Base-by-base conservation (phyloP, 2,797 vertebrate species). In the Stomatorhinus walkeri region DNA sequence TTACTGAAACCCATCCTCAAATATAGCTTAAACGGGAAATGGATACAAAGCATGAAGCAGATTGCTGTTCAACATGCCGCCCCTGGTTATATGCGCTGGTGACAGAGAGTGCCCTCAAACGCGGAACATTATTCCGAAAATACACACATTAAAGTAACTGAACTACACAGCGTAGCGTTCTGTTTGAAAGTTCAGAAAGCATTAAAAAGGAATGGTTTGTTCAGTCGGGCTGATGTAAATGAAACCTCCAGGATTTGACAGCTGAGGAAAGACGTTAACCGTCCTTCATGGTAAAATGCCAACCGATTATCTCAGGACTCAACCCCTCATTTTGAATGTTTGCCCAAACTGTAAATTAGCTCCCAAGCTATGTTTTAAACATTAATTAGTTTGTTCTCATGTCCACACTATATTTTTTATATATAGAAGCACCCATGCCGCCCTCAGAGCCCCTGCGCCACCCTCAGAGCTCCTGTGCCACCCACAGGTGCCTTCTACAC, bases 1-100 rank as follows among this genome's bases (percentile, higher is more conserved):
- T 85, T 83, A 79, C 59, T 56, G 52, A 51, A 87, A 91, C 84
- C 90, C 87, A 54, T 59, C 49, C 85, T 76, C 92, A 92, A 92
- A 87, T 64, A 85, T 40, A 85, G 46, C 40, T 83, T 61, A 61
- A 2, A 48, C 48, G 48, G 52, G 72, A 81, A 89, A 88, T 89
- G 88, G 91, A 87, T 68, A 88, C n/a, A 22, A 89, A 90, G 88
- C 84, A 48, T 68, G 54, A 64, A 59, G 72, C 89, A 89, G 89
- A 90, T 85, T 49, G n/a, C 12, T 88, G 64, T 19, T 10, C 51
- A 19, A 28, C 19, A 19, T 1, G 0, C 14, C 28, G 2, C n/a
- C 49, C n/a, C 79, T 3, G 19, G n/a, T 8, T 9, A 3, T 10
- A 22, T 10, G 46, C 24, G 43, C 81, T 2, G 24, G 14, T 79